These are phyloP conservation scores for Anthopleura xanthogrammica DNA, from an alignment of 92 coral and sea anemone genomes.

Conservation along the genomic window DNA sequence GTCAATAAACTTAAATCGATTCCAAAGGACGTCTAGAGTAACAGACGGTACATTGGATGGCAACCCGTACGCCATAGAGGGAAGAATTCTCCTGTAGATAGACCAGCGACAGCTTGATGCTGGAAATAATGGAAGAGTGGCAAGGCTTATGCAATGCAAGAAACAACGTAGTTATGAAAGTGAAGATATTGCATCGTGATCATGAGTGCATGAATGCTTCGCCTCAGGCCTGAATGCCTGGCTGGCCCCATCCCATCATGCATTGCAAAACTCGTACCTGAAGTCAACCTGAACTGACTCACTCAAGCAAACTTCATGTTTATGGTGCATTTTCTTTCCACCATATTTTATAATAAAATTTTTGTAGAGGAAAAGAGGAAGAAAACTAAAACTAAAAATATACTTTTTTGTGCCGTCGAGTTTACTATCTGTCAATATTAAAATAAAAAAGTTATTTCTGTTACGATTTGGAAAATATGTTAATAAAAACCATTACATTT, in stretches of 20 bases:
- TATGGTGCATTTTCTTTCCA: too few species aligned
- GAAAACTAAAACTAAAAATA: too few species aligned
- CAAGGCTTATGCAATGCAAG: neutral
- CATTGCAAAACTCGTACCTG: neutral
- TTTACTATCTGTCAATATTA: too few species aligned
- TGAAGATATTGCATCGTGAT: neutral
- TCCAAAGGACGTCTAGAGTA: neutral
- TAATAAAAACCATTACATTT: too few species aligned
- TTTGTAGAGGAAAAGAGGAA: too few species aligned
- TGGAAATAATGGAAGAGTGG: neutral
- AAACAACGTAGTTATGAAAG: neutral
- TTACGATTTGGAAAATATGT: too few species aligned
- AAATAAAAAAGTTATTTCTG: too few species aligned
- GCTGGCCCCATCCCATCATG: neutral
- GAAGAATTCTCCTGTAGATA: neutral
- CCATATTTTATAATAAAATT: too few species aligned
- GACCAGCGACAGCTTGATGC: too few species aligned
- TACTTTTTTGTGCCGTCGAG: too few species aligned
- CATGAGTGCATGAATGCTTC: neutral
- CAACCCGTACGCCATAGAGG: neutral
- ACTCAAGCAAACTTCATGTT: too few species aligned
- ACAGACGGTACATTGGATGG: neutral
- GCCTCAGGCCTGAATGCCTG: neutral
- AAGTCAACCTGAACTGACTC: neutral
- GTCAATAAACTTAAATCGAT: neutral